phyloP scores from a whole-genome alignment of 1,140 invertebrate genomes.

The Macrostomum lignano region DNA sequence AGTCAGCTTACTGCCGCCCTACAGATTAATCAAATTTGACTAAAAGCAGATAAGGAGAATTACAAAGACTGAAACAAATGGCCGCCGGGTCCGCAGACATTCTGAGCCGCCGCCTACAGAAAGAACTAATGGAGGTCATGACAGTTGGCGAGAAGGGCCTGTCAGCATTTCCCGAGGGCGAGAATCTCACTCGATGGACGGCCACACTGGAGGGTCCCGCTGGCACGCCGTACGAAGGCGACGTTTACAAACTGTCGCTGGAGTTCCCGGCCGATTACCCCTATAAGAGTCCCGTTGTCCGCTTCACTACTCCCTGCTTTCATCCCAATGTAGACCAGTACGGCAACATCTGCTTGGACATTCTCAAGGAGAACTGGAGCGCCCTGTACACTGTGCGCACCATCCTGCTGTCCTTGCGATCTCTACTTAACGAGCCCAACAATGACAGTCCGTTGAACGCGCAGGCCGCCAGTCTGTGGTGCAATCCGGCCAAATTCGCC shows the following conservation, averaged over 20 bases:
- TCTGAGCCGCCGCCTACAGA: background rate
- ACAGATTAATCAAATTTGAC: too few species aligned
- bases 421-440: constrained; percentile 65
- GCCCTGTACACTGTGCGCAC: constrained; percentile 75
- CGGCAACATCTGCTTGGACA: constrained; percentile 75
- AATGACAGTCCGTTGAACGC: constrained; percentile 68
- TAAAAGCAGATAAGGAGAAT: too few species aligned
- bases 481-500: constrained; percentile 35
- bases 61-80: too few species aligned
- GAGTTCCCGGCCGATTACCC: constrained; percentile 81
- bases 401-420: constrained; percentile 70
- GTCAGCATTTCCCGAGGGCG: constrained; percentile 77
- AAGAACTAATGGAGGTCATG: constrained; percentile 10
- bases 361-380: constrained; percentile 87
- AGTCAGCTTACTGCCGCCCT: too few species aligned
- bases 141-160: constrained; percentile 60
- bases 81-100: too few species aligned
- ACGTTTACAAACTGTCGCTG: constrained; percentile 53
- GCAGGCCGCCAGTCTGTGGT: constrained; percentile 63
- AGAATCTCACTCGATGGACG: constrained; percentile 81
- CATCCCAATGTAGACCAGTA: constrained; percentile 70
- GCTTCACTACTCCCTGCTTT: constrained; percentile 67
- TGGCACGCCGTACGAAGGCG: constrained; percentile 58
- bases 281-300: constrained; percentile 59
- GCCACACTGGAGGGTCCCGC: constrained; percentile 61